Evolutionary conservation across 2,888 invertebrate genomes (phyloP), one percentile per base, ranked within the genome.

Genomic region (Drosophila paramelanica): DNA sequence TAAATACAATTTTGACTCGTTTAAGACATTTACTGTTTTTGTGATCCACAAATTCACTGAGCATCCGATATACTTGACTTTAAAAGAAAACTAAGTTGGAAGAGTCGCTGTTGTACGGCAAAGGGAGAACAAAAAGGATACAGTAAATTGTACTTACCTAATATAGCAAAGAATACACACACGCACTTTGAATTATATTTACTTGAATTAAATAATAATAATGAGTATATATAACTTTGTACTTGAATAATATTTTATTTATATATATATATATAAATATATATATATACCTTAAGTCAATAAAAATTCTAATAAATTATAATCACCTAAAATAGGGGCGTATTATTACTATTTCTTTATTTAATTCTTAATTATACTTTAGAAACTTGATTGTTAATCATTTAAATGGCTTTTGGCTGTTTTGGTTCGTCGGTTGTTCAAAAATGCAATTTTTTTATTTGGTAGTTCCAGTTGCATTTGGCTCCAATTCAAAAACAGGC

Each of bases 221-320:
- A 91, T 87, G 89, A 89, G 88, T 85, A 85, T 85, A 84, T 89
- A 90, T 90, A 90, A 90, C 91, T 91, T 91, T 91, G 91, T 91
- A 91, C 91, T 91, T 91, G 91, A 90, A 91, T 91, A 91, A 91
- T 88, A 91, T 90, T 91, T 91, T 91, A 91, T 91, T 91, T 85
- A 90, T 89, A 84, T 82, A 82, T 81, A 78, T 79, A 78, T 71
- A 62, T 78, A 89, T 82, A 88, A 86, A 73, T 74, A 57, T 80
- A 73, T 78, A 57, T 80, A 88, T 86, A 88, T 83, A 84, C 80
- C 81, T 88, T 91, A 90, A 90, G 91, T 89, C 90, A 85, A 89
- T 88, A 90, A 85, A 89, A 88, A 90, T 90, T 91, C 86, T 88
- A 90, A 91, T 90, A 91, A 90, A 91, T 84, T 90, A 90, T 89